phyloP scores from a whole-genome alignment of 2,888 invertebrate species.

The Heteromurus nitidus region DNA sequence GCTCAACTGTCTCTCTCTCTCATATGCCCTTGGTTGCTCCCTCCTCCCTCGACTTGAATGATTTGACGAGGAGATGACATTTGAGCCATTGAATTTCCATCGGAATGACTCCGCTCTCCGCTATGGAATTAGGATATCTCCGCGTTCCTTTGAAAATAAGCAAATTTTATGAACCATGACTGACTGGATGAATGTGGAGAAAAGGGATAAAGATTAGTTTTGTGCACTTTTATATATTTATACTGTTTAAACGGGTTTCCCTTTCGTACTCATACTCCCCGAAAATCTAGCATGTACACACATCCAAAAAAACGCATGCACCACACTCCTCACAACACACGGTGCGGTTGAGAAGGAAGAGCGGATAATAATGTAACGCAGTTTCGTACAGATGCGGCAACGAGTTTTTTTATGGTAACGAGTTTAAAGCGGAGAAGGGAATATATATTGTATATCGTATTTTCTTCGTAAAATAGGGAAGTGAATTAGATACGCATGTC shows the following conservation, averaged over 20 bases:
- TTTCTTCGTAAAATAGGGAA: slow-evolving; percentile 24
- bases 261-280: no score
- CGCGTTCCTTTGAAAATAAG: slow-evolving; percentile 47
- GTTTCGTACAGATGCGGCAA: slow-evolving; percentile 47
- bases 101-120: slow-evolving; percentile 3
- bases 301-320: no score
- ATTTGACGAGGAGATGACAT: slow-evolving; percentile 52
- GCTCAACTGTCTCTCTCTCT: neutral
- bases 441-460: neutral
- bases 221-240: neutral
- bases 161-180: slow-evolving; percentile 55
- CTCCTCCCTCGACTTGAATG: slow-evolving; percentile 16
- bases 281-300: no score
- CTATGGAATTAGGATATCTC: slow-evolving; percentile 36
- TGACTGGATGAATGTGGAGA: slow-evolving; percentile 39
- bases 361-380: neutral
- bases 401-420: slow-evolving; percentile 14
- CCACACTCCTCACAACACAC: no score
- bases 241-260: neutral
- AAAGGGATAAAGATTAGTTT: slow-evolving; percentile 35
- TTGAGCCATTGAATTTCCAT: slow-evolving; percentile 45
- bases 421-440: neutral
- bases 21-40: neutral
- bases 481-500: slow-evolving; percentile 51
- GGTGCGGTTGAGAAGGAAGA: no score